phyloP scores from a whole-genome alignment of 2,888 invertebrate genomes.

The Petrophora chlorosata region DNA sequence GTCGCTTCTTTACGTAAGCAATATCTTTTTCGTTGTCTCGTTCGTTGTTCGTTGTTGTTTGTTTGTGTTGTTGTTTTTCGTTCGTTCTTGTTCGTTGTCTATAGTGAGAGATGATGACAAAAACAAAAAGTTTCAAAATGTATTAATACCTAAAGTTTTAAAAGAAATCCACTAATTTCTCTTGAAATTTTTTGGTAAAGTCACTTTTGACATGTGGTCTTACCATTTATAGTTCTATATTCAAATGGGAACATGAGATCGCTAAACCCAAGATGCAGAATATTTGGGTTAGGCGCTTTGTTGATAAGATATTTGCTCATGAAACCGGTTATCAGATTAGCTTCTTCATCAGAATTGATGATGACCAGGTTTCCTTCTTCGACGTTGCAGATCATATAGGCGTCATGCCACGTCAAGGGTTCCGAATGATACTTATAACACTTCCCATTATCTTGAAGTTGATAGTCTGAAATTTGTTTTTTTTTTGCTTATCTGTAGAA shows the following conservation, averaged over 20 bases:
- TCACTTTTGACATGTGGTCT: too few relatives aligned
- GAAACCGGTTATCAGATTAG: slow-evolving; percentile 48
- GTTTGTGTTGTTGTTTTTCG: too few relatives aligned
- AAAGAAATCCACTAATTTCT: too few relatives aligned
- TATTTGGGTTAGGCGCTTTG: slow-evolving; percentile 52
- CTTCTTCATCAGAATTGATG: slow-evolving; percentile 56
- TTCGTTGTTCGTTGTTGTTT: too few relatives aligned
- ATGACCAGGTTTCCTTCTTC: slow-evolving; percentile 56
- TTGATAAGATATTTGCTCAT: slow-evolving; percentile 50
- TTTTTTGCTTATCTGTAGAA: too few relatives aligned
- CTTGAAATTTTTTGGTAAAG: too few relatives aligned
- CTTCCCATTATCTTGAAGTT: slow-evolving; percentile 44
- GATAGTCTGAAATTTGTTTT: slow-evolving; percentile 42
- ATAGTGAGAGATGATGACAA: too few relatives aligned
- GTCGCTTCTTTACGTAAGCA: too few relatives aligned
- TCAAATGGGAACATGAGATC: slow-evolving; percentile 59
- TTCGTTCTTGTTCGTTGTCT: too few relatives aligned
- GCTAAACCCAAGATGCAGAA: slow-evolving; percentile 57
- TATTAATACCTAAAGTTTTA: too few relatives aligned
- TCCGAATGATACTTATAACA: slow-evolving; percentile 59
- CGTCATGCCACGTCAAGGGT: slow-evolving; percentile 58
- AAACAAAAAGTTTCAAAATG: too few relatives aligned
- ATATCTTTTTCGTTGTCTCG: too few relatives aligned
- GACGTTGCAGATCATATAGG: slow-evolving; percentile 51
- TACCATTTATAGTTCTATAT: slow-evolving; percentile 57